Evolutionary conservation across 2,888 invertebrate species (phyloP).

Genomic region (Neocrepidodera transversa): DNA sequence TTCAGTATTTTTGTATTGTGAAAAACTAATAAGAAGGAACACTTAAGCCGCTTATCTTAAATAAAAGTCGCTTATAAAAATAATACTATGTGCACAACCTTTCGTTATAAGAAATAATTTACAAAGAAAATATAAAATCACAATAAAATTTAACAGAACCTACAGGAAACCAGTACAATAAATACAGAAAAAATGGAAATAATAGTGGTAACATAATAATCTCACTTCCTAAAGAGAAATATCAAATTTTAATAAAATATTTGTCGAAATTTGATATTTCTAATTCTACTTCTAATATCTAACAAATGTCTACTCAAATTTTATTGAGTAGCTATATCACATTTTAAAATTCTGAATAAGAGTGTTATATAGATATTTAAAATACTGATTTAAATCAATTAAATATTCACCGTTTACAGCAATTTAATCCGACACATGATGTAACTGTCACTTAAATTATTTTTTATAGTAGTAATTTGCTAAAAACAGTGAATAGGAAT

Average conservation of each 20-base stretch:
- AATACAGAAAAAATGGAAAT: slow-evolving; percentile 36
- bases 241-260: slow-evolving; percentile 28
- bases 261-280: slow-evolving; percentile 7
- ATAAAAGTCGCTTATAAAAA: slow-evolving; percentile 45
- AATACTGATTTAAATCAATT: slow-evolving; percentile 26
- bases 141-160: slow-evolving; percentile 36
- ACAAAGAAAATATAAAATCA: slow-evolving; percentile 42
- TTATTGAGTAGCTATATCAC: slow-evolving; percentile 50
- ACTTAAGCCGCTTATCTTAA: slow-evolving; percentile 42
- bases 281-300: slow-evolving; percentile 41
- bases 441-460: not conserved
- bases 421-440: slow-evolving; percentile 1
- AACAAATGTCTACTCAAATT: slow-evolving; percentile 47
- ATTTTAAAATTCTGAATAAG: slow-evolving; percentile 51
- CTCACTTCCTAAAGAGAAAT: slow-evolving; percentile 51
- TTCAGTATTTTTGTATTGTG: slow-evolving; percentile 16
- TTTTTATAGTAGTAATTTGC: no score
- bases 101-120: slow-evolving; percentile 32
- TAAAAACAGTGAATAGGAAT: slow-evolving; percentile 13
- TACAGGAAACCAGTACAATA: slow-evolving; percentile 17
- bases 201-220: slow-evolving; percentile 58
- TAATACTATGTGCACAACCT: slow-evolving; percentile 55
- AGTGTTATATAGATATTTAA: slow-evolving; percentile 26
- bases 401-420: slow-evolving; percentile 7
- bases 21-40: slow-evolving; percentile 39